A percentile compares a stretch with the other conserved stretches of the same genome.
Evolutionary conservation across 2,888 invertebrate genomes (phyloP).

Genomic region (Pseudeuparius sepicola): DNA sequence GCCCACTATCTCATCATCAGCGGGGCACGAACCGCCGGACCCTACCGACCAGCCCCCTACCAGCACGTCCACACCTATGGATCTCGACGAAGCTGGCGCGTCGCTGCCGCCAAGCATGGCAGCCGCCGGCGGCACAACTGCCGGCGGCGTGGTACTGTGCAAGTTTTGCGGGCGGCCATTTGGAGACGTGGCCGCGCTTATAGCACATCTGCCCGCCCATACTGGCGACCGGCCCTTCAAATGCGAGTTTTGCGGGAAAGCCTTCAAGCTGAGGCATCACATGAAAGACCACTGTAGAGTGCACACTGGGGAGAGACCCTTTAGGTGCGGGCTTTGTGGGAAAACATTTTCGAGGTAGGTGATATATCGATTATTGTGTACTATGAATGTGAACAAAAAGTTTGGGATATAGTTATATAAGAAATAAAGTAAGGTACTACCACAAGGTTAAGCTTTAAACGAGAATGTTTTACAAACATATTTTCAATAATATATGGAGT

Average conservation of each 20-base stretch:
- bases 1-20: conserved; percentile 27
- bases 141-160: conserved; percentile 63
- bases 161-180: conserved; percentile 90
- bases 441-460: too few relatives aligned
- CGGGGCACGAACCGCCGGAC: conserved; percentile 38
- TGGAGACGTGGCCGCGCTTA: conserved; percentile 80
- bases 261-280: conserved; percentile 84
- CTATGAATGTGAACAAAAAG: too few relatives aligned
- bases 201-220: conserved; percentile 79
- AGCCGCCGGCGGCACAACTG: conserved; percentile 53
- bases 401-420: too few relatives aligned
- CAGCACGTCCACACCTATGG: conserved; percentile 41
- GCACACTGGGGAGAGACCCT: conserved; percentile 84
- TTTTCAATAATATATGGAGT: too few relatives aligned
- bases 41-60: conserved; percentile 44
- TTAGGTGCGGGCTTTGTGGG: conserved; percentile 80
- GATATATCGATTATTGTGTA: too few relatives aligned
- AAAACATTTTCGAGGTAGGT: conserved; percentile 86
- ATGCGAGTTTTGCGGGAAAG: conserved; percentile 90
- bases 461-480: too few relatives aligned
- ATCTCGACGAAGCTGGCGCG: conserved; percentile 49
- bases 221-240: conserved; percentile 86
- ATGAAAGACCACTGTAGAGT: conserved; percentile 93
- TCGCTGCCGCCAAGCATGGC: conserved; percentile 62
- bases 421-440: too few relatives aligned